Percentiles rank a stretch among this genome's conserved stretches.
Evolutionary conservation across 2,113 vertebrate species (phyloP).

Genomic region (Abramis brama): DNA sequence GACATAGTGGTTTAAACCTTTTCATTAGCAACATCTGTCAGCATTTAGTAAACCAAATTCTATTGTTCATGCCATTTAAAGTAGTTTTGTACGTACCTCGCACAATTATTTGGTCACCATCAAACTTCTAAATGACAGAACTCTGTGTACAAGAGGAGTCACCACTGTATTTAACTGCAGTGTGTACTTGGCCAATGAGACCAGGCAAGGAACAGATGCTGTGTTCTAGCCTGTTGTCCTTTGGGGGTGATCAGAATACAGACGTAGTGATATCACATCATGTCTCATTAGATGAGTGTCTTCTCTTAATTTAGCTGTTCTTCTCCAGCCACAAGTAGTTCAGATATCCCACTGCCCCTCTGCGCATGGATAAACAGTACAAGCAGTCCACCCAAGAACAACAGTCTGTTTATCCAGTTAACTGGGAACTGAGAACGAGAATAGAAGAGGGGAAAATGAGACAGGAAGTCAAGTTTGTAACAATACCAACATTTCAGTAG

Average conservation of each 20-base stretch:
- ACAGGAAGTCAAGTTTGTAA: background rate
- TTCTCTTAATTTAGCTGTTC: constrained; percentile 57
- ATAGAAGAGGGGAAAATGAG: background rate
- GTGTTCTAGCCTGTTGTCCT: constrained; percentile 12
- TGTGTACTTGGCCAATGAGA: constrained; percentile 20
- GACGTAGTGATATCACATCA: constrained; percentile 53
- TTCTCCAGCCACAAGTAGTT: constrained; percentile 38
- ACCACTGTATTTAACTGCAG: constrained; percentile 6
- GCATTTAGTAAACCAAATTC: background rate
- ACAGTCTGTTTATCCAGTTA: constrained; percentile 65
- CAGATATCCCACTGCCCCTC: constrained; percentile 46
- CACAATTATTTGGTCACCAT: background rate
- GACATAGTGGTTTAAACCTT: background rate
- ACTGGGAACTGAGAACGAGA: background rate
- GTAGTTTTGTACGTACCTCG: background rate
- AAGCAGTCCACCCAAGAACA: constrained; percentile 56
- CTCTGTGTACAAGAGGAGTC: background rate
- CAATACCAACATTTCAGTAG: background rate
- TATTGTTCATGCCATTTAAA: background rate
- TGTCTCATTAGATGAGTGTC: constrained; percentile 43
- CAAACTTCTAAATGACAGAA: background rate
- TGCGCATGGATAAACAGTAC: constrained; percentile 18
- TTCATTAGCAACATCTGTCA: background rate
- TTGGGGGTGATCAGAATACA: constrained; percentile 48
- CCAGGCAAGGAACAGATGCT: constrained; percentile 35